A percentile compares a stretch with the other conserved stretches of the same genome.
Evolutionary conservation across 1,140 invertebrate species (phyloP).

Genomic region (Anoplophora glabripennis): DNA sequence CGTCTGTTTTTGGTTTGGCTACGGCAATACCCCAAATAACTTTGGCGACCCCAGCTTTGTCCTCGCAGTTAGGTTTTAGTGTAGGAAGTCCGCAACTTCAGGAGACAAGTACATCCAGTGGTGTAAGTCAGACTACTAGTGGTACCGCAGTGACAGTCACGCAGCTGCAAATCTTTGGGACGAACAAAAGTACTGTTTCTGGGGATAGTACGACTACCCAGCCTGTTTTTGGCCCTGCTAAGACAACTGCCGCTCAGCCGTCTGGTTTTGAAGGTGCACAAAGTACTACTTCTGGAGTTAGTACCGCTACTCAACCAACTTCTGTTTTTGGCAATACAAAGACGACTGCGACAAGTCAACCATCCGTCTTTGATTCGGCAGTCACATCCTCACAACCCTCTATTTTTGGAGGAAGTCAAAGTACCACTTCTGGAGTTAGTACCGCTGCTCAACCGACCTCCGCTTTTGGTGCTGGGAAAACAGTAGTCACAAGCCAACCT

Average conservation of each 20-base stretch:
- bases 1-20: conserved; percentile 2
- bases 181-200: neutral
- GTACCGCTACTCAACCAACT: neutral
- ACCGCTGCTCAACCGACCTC: neutral
- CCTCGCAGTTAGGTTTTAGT: neutral
- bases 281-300: conserved; percentile 4
- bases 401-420: conserved; percentile 9
- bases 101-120: no score
- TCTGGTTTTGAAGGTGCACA: conserved; percentile 8
- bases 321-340: neutral
- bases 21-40: conserved; percentile 2
- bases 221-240: no score
- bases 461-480: neutral
- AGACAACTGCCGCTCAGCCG: neutral
- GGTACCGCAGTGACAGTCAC: no score
- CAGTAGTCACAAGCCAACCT: neutral
- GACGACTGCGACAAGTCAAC: neutral
- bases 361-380: conserved; percentile 5
- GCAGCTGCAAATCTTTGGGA: no score
- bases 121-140: no score
- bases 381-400: neutral
- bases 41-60: neutral
- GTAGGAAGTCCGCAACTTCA: no score
- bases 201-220: no score
- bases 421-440: conserved; percentile 1